Evolutionary conservation across 2,888 invertebrate species (phyloP), one percentile per base, ranked within the genome.

Genomic region (Hypomecis punctinalis): DNA sequence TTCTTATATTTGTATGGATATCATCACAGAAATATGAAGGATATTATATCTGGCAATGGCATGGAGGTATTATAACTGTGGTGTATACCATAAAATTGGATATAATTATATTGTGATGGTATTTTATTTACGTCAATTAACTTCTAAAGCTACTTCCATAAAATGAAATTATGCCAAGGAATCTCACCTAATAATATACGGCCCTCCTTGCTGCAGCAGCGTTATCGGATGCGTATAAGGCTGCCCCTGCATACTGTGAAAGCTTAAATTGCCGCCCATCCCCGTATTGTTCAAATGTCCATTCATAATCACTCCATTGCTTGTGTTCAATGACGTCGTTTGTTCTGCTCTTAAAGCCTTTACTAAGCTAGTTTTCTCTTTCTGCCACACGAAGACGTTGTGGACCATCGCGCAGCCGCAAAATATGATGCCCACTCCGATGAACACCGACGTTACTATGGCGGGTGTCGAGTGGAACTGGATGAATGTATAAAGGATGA

Each of bases 381-480:
- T 96, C 89, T 98, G 97, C 98, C 98, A 98, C 54, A 98, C 96
- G 88, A 98, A 98, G 10, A 97, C 97, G 89, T 98, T 98, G 92
- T 98, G 98, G 13, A 98, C 97, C 96, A 98, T 97, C 33, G 98
- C 97, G 78, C 97, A 97, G 73, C 98, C 97, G 84, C 98, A 98
- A 90, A 98, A 98, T 47, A 98, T 94, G 67, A 98, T 97, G 1
- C 98, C 98, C 13, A 97, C 94, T 8, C 98, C 97, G 69, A 98
- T 97, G 81, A 98, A 95, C 1, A 97, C 96, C 74, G 97, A 97
- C 11, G 98, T 97, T 60, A 98, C 96, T 75, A 98, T 97, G 33
- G 98, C 98, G 7, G 98, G 97, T 11, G 97, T 97, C 23, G 98
- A 97, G 79, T 97, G 97, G 91, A 98, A 97, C 82, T 98, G 97